A percentile compares a stretch with the other conserved stretches of the same genome.
phyloP scores from a whole-genome alignment of 2,797 vertebrate genomes.

The Sebastes diaconus region DNA sequence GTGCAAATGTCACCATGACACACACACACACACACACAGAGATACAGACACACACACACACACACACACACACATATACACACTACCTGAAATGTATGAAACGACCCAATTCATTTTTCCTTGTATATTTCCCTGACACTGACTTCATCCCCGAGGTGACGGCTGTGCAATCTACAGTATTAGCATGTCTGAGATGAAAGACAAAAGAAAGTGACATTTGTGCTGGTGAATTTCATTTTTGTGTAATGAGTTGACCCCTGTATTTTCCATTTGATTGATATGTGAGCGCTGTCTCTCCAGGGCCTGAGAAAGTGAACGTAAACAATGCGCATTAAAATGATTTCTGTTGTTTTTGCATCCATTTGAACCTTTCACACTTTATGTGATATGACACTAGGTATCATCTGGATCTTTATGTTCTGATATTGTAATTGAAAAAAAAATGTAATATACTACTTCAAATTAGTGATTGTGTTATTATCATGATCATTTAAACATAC shows the following conservation, averaged over 20 bases:
- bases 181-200: constrained; percentile 38
- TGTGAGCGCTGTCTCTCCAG: constrained; percentile 18
- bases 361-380: neutral
- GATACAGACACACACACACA: neutral
- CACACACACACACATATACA: neutral
- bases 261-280: constrained; percentile 18
- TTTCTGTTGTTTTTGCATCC: neutral
- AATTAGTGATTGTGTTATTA: neutral
- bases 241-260: constrained; percentile 40
- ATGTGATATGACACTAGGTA: neutral
- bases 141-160: constrained; percentile 19
- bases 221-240: constrained; percentile 40
- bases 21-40: neutral
- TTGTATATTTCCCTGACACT: constrained; percentile 6
- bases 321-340: constrained; percentile 7
- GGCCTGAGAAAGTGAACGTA: neutral
- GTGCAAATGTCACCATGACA: constrained; percentile 13
- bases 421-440: neutral
- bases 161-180: constrained; percentile 6
- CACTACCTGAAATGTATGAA: constrained; percentile 10
- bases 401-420: neutral
- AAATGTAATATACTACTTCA: neutral
- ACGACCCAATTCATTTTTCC: neutral
- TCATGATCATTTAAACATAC: neutral
- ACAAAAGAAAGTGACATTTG: constrained; percentile 49